Percentiles rank a stretch among this genome's conserved stretches.
These are phyloP conservation scores for Lophius piscatorius DNA, from an alignment of 2,113 vertebrate species.

Conservation along the genomic window DNA sequence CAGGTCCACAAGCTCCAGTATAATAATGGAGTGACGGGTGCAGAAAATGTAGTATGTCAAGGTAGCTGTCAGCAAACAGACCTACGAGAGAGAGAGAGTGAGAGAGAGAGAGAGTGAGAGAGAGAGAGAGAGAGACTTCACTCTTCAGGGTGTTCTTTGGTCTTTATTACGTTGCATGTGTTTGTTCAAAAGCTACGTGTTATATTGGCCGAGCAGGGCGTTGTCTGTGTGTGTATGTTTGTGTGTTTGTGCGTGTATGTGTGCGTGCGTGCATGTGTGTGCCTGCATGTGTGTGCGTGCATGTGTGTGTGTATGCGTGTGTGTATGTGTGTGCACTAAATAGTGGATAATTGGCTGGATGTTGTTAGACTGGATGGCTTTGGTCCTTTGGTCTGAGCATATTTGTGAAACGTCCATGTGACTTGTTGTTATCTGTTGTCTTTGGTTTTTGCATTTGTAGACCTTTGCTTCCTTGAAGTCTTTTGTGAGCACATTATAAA, in stretches of 20 bases:
- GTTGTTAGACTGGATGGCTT: too few relatives aligned
- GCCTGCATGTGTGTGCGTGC: too few relatives aligned
- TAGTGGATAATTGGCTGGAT: too few relatives aligned
- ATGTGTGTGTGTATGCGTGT: too few relatives aligned
- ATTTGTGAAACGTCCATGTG: too few relatives aligned
- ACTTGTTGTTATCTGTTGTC: too few relatives aligned
- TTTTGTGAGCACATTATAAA: too few relatives aligned
- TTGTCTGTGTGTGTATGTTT: neutral
- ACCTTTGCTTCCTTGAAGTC: too few relatives aligned
- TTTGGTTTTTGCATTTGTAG: too few relatives aligned
- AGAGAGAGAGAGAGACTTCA: neutral
- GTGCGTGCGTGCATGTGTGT: too few relatives aligned
- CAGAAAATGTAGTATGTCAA: conserved; percentile 59
- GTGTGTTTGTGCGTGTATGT: neutral
- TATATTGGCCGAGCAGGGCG: conserved; percentile 22
- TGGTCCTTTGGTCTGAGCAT: too few relatives aligned
- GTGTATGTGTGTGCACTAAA: too few relatives aligned
- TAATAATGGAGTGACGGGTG: conserved; percentile 57
- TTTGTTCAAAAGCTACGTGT: conserved; percentile 48
- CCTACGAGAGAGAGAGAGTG: conserved; percentile 57
- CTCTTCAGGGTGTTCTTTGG: conserved; percentile 7
- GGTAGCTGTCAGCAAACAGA: conserved; percentile 43
- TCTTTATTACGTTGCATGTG: conserved; percentile 26
- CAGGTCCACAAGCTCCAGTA: conserved; percentile 57
- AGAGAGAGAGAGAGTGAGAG: conserved; percentile 1